Conservation (phyloP, 2,113 vertebrate species). For the Leptobrachium ailaonicum region DNA sequence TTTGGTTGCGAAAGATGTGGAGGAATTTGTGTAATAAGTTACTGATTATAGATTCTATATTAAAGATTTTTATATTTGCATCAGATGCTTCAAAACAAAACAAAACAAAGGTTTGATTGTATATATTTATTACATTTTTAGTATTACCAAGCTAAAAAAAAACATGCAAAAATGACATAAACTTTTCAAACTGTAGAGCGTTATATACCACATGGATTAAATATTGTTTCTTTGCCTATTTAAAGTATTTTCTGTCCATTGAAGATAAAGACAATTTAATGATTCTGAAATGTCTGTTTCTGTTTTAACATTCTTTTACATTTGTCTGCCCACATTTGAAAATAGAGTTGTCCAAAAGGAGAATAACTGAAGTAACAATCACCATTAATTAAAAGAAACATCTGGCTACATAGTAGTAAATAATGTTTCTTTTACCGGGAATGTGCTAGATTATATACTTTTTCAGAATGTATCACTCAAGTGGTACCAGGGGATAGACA, state of each 20-base stretch:
- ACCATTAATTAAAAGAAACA: background rate
- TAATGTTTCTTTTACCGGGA: background rate
- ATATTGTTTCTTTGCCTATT: background rate
- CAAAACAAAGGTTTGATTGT: too few relatives aligned
- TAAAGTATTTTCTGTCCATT: slow-evolving; percentile 26
- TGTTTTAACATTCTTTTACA: background rate
- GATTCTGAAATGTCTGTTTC: slow-evolving; percentile 14
- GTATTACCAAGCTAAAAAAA: background rate
- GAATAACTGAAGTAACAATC: slow-evolving; percentile 1
- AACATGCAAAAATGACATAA: background rate
- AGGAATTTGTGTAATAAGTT: too few relatives aligned
- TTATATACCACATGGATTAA: slow-evolving; percentile 13
- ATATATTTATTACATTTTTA: too few relatives aligned
- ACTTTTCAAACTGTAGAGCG: too few relatives aligned
- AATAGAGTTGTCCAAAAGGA: background rate
- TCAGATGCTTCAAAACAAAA: too few relatives aligned
- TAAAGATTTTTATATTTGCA: too few relatives aligned
- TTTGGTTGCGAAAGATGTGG: too few relatives aligned
- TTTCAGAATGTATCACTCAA: background rate
- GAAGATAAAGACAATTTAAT: slow-evolving; percentile 35
- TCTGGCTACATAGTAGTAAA: background rate
- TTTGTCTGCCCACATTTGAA: background rate
- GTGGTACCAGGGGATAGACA: background rate
- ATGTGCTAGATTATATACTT: background rate
- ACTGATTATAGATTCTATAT: too few relatives aligned